Evolutionary conservation across 2,113 vertebrate species (phyloP), one percentile per base, ranked within the genome.

Genomic region (Aphyosemion australe): DNA sequence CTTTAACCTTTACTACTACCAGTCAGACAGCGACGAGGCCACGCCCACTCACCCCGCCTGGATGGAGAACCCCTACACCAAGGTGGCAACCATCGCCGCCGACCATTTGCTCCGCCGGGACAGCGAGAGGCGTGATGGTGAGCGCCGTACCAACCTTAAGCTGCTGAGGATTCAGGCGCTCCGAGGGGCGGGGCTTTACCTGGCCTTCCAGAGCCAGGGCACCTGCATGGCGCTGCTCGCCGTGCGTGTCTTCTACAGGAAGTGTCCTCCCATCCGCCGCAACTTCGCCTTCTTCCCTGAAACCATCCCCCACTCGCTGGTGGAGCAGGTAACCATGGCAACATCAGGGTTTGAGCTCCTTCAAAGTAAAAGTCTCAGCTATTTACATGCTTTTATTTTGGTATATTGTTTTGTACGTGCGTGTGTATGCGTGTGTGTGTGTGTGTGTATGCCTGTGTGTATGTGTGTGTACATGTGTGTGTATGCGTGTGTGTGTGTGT

Each of bases 171-270:
- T 96, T 61, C 92, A 92, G 0, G 91, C 86, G 0, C 84, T 95
- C 63, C 65, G 55, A 50, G 87, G 83, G 74, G 86, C 87, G 0
- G 95, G 95, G 65, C 92, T 96, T 54, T 94, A 95, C 82, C 67
- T 96, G 88, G 94, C 94, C 2, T 95, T 96, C 87, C 94, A 95
- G 34, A 93, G 93, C 50, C 94, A 95, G 85, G 94, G 94, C 0
- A 83, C 93, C 73, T 96, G 95, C 80, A 94, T 95, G 94, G 95
- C 94, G 0, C 83, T 96, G 57, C 90, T 95, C 2, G 90, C 94
- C 0, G 84, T 95, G 0, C 90, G 93, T 0, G 92, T 94, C 60
- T 95, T 92, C 81, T 94, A 92, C 78, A 92, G 93, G 79, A 93
- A 94, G 78, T 95, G 95, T 12, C 84, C 93, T 0, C 56, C 84